phyloP scores from a whole-genome alignment of 2,888 invertebrate species.

The Acrocera orbiculus region DNA sequence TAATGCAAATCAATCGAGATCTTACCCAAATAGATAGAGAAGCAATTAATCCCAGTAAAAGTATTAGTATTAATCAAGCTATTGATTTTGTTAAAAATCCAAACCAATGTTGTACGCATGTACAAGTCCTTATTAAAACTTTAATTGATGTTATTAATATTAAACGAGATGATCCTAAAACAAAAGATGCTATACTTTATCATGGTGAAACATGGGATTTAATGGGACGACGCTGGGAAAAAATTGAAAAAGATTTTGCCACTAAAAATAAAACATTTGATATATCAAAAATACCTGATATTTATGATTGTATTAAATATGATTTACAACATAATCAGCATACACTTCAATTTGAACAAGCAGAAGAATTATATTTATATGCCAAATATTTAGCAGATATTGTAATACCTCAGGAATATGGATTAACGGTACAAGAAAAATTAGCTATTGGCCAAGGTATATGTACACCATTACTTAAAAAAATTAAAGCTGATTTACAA shows the following conservation, averaged over 20 bases:
- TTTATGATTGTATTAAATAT: conserved; percentile 98
- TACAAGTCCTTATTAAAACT: conserved; percentile 71
- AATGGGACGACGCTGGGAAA: conserved; percentile 93
- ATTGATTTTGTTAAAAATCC: conserved; percentile 94
- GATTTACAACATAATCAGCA: conserved; percentile 97
- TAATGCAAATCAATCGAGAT: conserved; percentile 79
- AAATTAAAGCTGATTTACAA: conserved; percentile 87
- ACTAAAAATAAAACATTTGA: conserved; percentile 85
- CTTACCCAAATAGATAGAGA: conserved; percentile 70
- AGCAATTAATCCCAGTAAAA: conserved; percentile 79
- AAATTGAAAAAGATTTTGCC: conserved; percentile 95
- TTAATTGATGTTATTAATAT: conserved; percentile 68
- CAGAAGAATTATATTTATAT: conserved; percentile 84
- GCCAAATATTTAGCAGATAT: conserved; percentile 97
- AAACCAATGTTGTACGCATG: conserved; percentile 77
- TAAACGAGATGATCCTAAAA: conserved; percentile 77
- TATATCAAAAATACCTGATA: conserved; percentile 98
- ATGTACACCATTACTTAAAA: conserved; percentile 87
- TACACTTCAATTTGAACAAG: conserved; percentile 78
- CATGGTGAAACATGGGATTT: conserved; percentile 98
- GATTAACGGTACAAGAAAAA: conserved; percentile 87
- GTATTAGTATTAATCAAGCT: conserved; percentile 81
- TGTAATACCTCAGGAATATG: conserved; percentile 99
- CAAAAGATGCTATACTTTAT: conserved; percentile 86
- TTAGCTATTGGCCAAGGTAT: conserved; percentile 93